Percentiles rank a stretch among this genome's conserved stretches.
Evolutionary conservation across 2,888 invertebrate species (phyloP).

Genomic region (Idaea biselata): DNA sequence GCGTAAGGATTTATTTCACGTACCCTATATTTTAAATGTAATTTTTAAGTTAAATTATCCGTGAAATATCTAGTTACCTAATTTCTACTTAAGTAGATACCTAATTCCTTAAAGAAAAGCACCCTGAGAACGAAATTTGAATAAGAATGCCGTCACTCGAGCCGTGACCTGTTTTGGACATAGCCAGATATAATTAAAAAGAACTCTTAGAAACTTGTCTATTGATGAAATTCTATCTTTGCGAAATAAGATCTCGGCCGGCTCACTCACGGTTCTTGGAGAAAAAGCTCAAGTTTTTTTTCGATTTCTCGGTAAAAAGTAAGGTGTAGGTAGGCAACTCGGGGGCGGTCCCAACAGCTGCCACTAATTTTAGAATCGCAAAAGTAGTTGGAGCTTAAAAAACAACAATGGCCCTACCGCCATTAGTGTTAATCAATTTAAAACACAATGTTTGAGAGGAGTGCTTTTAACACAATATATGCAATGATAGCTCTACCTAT

Average conservation of each 20-base stretch:
- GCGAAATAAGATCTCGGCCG: conserved; percentile 68
- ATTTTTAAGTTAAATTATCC: neutral
- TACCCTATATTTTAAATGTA: neutral
- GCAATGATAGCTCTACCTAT: neutral
- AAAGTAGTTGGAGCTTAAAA: conserved; percentile 43
- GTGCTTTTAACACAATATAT: neutral
- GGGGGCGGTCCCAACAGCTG: conserved; percentile 60
- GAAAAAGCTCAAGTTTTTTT: conserved; percentile 52
- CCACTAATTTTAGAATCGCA: conserved; percentile 58
- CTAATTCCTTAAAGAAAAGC: conserved; percentile 30
- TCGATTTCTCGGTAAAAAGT: conserved; percentile 57
- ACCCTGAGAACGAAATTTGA: conserved; percentile 15
- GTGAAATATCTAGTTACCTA: neutral
- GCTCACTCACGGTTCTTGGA: conserved; percentile 44
- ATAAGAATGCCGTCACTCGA: conserved; percentile 43
- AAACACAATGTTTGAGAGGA: conserved; percentile 10
- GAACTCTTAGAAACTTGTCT: conserved; percentile 70
- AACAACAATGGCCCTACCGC: conserved; percentile 38
- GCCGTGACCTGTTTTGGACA: conserved; percentile 52
- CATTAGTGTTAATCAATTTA: conserved; percentile 36
- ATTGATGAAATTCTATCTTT: conserved; percentile 71
- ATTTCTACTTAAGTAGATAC: conserved; percentile 9
- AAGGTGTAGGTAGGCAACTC: conserved; percentile 48
- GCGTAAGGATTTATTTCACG: neutral
- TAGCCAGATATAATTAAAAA: conserved; percentile 65